phyloP scores from a whole-genome alignment of 1,140 invertebrate genomes.

The Penaeus chinensis region DNA sequence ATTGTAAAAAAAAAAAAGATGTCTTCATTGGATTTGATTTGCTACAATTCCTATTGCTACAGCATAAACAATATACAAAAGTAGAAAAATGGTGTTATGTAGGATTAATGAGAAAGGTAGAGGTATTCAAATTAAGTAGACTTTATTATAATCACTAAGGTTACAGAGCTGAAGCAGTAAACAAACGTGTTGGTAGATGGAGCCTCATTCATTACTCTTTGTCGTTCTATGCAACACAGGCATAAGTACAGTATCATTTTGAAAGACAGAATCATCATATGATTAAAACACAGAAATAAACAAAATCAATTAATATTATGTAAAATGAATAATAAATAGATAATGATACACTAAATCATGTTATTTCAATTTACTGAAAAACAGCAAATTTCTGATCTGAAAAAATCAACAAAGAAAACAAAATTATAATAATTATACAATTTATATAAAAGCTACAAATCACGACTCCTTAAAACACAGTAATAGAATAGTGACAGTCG shows the following conservation, averaged over 20 bases:
- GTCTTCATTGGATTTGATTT: too few relatives aligned
- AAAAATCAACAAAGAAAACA: too few relatives aligned
- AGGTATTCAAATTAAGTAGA: background rate
- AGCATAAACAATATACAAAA: background rate
- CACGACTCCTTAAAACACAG: too few relatives aligned
- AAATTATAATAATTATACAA: too few relatives aligned
- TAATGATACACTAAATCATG: too few relatives aligned
- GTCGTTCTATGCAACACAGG: conserved; percentile 29
- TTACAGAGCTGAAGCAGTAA: conserved; percentile 8
- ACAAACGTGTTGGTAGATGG: background rate
- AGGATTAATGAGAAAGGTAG: background rate
- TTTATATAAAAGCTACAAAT: too few relatives aligned
- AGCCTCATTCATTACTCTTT: conserved; percentile 10
- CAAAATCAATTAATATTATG: background rate
- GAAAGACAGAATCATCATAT: conserved; percentile 28
- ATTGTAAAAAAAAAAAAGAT: too few relatives aligned
- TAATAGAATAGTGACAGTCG: too few relatives aligned
- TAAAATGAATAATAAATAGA: too few relatives aligned
- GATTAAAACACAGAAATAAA: background rate
- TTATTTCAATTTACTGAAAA: too few relatives aligned
- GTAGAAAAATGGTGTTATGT: background rate
- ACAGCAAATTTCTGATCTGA: too few relatives aligned
- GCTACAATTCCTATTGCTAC: too few relatives aligned
- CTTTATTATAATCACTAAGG: conserved; percentile 8
- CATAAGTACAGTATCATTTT: conserved; percentile 35